phyloP scores from a whole-genome alignment of 2,797 vertebrate genomes.

The Danio aesculapii region DNA sequence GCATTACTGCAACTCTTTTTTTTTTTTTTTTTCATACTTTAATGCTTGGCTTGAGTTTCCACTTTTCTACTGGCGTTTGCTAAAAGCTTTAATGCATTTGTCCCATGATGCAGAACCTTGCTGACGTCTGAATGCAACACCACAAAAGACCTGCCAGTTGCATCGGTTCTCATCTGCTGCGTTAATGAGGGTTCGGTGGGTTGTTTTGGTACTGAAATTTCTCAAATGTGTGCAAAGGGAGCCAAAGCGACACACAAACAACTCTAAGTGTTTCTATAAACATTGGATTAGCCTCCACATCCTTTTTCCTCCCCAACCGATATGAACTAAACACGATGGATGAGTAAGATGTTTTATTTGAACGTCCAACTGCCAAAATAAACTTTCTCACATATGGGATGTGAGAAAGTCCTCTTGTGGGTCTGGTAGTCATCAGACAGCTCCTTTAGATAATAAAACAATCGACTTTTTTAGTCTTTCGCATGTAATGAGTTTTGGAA shows the following conservation, averaged over 20 bases:
- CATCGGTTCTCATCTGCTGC: constrained; percentile 18
- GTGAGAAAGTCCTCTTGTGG: constrained; percentile 30
- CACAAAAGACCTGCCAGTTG: constrained; percentile 33
- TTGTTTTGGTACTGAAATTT: constrained; percentile 32
- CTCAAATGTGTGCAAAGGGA: constrained; percentile 29
- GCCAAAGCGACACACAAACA: constrained; percentile 34
- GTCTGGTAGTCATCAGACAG: constrained; percentile 2
- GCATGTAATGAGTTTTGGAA: not conserved
- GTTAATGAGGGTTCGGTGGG: constrained; percentile 13
- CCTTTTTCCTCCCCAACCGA: constrained; percentile 24
- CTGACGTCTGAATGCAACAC: constrained; percentile 18
- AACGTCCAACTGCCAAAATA: constrained; percentile 38
- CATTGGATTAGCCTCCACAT: constrained; percentile 53
- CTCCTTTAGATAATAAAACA: not conserved
- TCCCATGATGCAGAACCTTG: constrained; percentile 16
- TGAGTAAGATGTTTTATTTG: constrained; percentile 39
- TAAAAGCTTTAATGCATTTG: constrained; percentile 9
- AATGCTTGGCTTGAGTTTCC: not conserved
- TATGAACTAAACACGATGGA: constrained; percentile 50
- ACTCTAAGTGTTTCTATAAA: constrained; percentile 53
- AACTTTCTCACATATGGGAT: constrained; percentile 33
- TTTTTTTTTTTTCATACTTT: not conserved
- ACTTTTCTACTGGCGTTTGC: constrained; percentile 6
- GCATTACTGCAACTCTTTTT: not conserved
- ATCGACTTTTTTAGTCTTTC: constrained; percentile 29